Percentiles rank a stretch among this genome's conserved stretches.
phyloP scores from a whole-genome alignment of 2,797 vertebrate species.

The Gambusia yucatana region DNA sequence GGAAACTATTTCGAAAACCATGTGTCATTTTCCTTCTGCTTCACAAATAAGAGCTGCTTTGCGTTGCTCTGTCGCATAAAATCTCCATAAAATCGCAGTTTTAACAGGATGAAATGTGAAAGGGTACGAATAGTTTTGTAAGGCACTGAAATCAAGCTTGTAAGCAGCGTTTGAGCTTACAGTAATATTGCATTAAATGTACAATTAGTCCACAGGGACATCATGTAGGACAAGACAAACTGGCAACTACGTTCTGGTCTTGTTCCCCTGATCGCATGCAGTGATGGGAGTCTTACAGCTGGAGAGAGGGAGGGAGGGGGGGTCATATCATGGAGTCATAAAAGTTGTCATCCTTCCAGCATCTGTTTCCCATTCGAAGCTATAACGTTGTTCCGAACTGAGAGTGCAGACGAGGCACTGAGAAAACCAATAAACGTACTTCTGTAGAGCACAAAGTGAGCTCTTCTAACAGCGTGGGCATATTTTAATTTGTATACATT shows the following conservation, averaged over 20 bases:
- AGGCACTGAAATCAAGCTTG: slow-evolving; percentile 32
- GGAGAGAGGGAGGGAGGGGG: slow-evolving; percentile 25
- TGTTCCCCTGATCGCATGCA: slow-evolving; percentile 56
- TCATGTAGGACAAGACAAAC: slow-evolving; percentile 47
- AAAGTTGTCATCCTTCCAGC: slow-evolving; percentile 71
- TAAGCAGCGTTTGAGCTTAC: slow-evolving; percentile 50
- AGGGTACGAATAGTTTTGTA: background rate
- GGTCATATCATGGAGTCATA: slow-evolving; percentile 65
- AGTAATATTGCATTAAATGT: slow-evolving; percentile 38
- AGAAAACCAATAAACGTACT: slow-evolving; percentile 82
- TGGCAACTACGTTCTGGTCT: slow-evolving; percentile 49
- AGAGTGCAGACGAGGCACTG: slow-evolving; percentile 81
- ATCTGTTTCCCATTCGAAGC: slow-evolving; percentile 73
- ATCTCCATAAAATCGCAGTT: background rate
- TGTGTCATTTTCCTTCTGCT: background rate
- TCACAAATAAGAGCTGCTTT: background rate
- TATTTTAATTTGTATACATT: slow-evolving; percentile 99
- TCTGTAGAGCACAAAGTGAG: slow-evolving; percentile 83
- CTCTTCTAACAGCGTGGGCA: slow-evolving; percentile 88
- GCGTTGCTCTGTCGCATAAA: background rate
- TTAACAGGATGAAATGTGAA: background rate
- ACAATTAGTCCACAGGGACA: slow-evolving; percentile 41
- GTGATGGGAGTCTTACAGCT: slow-evolving; percentile 56
- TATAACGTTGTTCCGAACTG: slow-evolving; percentile 77
- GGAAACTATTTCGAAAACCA: background rate